Base-by-base conservation (phyloP, 2,113 vertebrate species). In the Protobothrops flavoviridis region DNA sequence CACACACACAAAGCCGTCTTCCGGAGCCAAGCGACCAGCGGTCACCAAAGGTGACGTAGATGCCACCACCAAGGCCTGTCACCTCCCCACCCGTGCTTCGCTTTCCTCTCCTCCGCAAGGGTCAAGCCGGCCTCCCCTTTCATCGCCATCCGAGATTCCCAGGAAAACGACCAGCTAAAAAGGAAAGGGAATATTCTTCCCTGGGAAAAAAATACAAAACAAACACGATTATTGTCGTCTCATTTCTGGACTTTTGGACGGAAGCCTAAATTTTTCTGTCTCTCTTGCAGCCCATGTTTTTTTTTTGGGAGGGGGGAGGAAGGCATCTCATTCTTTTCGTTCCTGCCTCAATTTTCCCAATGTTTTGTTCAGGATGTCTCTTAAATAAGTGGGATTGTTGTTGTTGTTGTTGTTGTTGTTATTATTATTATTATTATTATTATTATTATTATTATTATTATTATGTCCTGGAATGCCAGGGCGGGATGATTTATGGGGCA, bases 141-240 rank as follows among this genome's bases (percentile, higher is more conserved):
- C 99, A 99, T 97, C 97, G 96, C 10, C 97, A 98, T 98, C 98
- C 98, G 98, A 98, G 98, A 98, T 98, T 97, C 96, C 97, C 98
- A 99, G 99, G 99, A 99, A 99, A 99, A 99, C 99, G 98, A 99
- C 99, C 99, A 99, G 98, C 98, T 98, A 98, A 98, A 97, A 97
- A 98, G 98, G 15, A 17, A 11, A 10, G 23, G 96, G 94, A 96
- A 96, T 96, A 95, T 97, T 95, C 74, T 85, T 52, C 81, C 21
- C 17, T 39, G 94, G 95, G 95, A 9, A 29, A 20, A 20, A 95
- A 94, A 94, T 96, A 96, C 95, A 52, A 57, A 57, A 57, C 23
- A 56, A 24, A 57, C 56, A 57, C 1, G 2, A 59, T 59, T 29
- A 1, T 93, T 81, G 95, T 93, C 12, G 90, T 53, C 26, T 53